Evolutionary conservation across 2,113 vertebrate species (phyloP).

Genomic region (Oncorhynchus kisutch): DNA sequence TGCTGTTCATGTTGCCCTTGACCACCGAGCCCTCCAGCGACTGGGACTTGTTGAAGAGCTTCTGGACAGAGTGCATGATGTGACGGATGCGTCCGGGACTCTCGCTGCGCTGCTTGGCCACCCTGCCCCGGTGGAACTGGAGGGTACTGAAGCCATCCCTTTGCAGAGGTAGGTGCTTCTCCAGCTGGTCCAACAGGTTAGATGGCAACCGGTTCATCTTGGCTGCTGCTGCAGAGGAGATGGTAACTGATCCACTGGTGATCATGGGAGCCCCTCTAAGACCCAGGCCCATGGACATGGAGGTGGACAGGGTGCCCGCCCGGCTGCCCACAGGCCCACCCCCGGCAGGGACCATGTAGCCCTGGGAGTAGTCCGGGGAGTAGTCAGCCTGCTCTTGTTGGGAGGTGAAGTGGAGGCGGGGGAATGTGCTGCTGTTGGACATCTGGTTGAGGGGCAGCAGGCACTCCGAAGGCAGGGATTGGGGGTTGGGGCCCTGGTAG

Average conservation of each 20-base stretch:
- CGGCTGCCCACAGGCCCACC: constrained; percentile 64
- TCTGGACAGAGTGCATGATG: constrained; percentile 95
- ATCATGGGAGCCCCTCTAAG: constrained; percentile 78
- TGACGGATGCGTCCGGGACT: constrained; percentile 96
- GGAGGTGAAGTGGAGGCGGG: constrained; percentile 93
- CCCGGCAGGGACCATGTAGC: constrained; percentile 53
- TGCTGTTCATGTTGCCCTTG: constrained; percentile 84
- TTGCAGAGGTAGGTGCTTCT: constrained; percentile 94
- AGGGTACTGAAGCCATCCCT: constrained; percentile 96
- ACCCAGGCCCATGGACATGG: constrained; percentile 74
- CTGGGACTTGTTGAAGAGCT: constrained; percentile 89
- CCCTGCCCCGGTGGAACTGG: constrained; percentile 86
- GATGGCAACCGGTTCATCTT: constrained; percentile 88
- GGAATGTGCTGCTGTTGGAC: constrained; percentile 95
- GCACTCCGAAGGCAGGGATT: constrained; percentile 83
- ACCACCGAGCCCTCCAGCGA: constrained; percentile 81
- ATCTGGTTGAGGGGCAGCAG: constrained; percentile 92
- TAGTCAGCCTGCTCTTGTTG: constrained; percentile 84
- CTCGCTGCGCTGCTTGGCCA: constrained; percentile 90
- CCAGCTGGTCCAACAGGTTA: constrained; percentile 95
- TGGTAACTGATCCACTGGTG: constrained; percentile 77
- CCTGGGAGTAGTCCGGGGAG: constrained; percentile 84
- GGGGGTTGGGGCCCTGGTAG: constrained; percentile 74
- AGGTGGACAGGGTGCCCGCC: constrained; percentile 62
- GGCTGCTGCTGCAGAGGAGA: constrained; percentile 73